Base-by-base conservation (phyloP, 2,888 invertebrate genomes). In the Boloria selene region DNA sequence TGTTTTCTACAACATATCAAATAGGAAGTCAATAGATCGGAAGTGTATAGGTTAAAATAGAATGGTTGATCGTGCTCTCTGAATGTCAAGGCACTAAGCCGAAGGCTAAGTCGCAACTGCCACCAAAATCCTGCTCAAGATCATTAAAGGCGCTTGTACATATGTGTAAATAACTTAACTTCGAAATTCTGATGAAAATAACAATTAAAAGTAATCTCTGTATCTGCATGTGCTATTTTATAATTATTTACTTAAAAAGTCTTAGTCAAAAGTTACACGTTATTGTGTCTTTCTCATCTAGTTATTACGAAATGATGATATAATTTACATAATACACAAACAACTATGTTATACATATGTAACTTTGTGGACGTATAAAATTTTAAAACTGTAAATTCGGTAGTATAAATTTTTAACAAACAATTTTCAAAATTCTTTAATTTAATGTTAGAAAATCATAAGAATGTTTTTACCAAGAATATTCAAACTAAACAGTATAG, bases 21-120 rank as follows among this genome's bases (percentile, higher is more conserved):
- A 80, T 81, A 88, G 90, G 91, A 91, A 91, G 86, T 85, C 70
- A 73, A 77, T 74, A 77, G 78, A 83, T 88, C 90, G 91, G 90
- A 91, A 91, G 89, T 88, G 78, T 76, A 75, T 74, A 75, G 77
- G 81, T 84, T 82, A 85, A 90, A 89, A 86, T 86, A 81, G 84
- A 90, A 87, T 86, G 85, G 81, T 83, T 84, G 82, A 79, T 82
- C 87, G 83, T 81, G 85, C 83, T 81, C 75, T 72, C 77, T 87
- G 88, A 90, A 91, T 90, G 91, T 90, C 91, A 92, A 91, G 91
- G 91, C 75, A 75, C 72, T 72, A 65, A 65, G 59, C 75, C 79
- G 87, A 86, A 88, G 82, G 79, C 73, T 75, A 68, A 69, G 69
- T 65, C 66, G 69, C 70, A 72, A 65, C 51, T 61, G 65, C 67